Conservation (phyloP, 2,797 vertebrate genomes). For the Acrossocheilus wenchowensis region DNA sequence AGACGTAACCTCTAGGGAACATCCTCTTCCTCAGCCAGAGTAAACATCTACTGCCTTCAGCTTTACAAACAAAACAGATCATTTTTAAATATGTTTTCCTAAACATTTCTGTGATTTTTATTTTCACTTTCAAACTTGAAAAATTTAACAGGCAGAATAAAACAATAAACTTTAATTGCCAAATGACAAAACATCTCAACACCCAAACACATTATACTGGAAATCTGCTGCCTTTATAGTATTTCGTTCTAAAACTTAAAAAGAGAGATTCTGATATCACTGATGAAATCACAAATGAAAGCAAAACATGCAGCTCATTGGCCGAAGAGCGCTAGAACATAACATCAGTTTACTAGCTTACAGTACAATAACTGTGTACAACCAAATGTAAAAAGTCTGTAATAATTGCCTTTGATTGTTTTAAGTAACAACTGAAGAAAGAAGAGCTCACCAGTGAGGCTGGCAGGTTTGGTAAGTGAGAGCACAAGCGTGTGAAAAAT, state of each 20-base stretch:
- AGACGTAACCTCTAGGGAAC: slow-evolving; percentile 80
- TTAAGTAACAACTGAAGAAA: not conserved
- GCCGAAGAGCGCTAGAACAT: not conserved
- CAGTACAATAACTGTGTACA: not conserved
- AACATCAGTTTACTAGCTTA: not conserved
- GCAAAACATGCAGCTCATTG: not conserved
- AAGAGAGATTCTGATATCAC: not conserved
- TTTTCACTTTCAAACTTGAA: not conserved
- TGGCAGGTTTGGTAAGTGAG: not conserved
- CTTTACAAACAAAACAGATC: not conserved
- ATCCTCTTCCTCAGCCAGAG: slow-evolving; percentile 72
- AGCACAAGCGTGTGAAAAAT: not conserved
- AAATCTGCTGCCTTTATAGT: not conserved
- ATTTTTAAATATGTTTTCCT: not conserved
- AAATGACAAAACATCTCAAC: not conserved
- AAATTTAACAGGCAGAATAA: not conserved
- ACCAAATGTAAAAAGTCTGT: not conserved
- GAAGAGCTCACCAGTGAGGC: not conserved
- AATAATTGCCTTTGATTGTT: not conserved
- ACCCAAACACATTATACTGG: not conserved
- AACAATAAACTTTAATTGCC: not conserved
- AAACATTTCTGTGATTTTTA: not conserved
- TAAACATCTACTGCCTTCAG: slow-evolving; percentile 41
- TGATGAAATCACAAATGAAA: not conserved
- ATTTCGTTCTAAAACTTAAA: not conserved